Conservation (phyloP, 1,140 invertebrate genomes). For the Drosophila kikkawai region DNA sequence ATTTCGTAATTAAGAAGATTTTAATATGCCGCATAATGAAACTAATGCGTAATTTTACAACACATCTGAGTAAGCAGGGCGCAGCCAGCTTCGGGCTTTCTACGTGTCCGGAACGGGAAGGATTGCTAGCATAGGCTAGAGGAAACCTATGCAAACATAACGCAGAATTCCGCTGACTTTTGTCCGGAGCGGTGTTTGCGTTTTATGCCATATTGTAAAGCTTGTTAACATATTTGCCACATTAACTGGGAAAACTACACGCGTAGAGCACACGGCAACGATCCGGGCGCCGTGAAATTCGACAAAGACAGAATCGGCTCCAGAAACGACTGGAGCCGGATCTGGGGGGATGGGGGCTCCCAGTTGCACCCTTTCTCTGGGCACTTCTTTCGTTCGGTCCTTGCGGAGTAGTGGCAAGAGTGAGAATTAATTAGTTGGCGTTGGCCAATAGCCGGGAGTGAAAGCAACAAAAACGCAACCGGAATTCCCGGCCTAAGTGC, state of each 20-base stretch:
- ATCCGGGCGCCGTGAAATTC: slow-evolving; percentile 1
- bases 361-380: slow-evolving; percentile 1
- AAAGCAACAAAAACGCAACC: slow-evolving; percentile 6
- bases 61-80: slow-evolving; percentile 73
- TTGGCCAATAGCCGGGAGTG: slow-evolving; percentile 7
- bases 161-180: slow-evolving; percentile 71
- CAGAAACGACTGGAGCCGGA: no score
- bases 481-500: slow-evolving; percentile 1
- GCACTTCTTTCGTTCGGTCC: not conserved
- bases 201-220: slow-evolving; percentile 77
- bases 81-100: slow-evolving; percentile 8
- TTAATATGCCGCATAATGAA: slow-evolving; percentile 81
- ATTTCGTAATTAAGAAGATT: slow-evolving; percentile 78
- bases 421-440: slow-evolving; percentile 69
- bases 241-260: slow-evolving; percentile 71
- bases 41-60: slow-evolving; percentile 82
- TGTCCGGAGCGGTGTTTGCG: slow-evolving; percentile 41
- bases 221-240: slow-evolving; percentile 77
- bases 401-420: slow-evolving; percentile 22
- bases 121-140: slow-evolving; percentile 1
- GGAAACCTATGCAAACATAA: slow-evolving; percentile 70
- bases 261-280: slow-evolving; percentile 7
- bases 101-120: slow-evolving; percentile 8
- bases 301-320: not conserved
- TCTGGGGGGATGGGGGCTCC: not conserved